Conservation (phyloP, 2,113 vertebrate species). For the Spea multiplicata region DNA sequence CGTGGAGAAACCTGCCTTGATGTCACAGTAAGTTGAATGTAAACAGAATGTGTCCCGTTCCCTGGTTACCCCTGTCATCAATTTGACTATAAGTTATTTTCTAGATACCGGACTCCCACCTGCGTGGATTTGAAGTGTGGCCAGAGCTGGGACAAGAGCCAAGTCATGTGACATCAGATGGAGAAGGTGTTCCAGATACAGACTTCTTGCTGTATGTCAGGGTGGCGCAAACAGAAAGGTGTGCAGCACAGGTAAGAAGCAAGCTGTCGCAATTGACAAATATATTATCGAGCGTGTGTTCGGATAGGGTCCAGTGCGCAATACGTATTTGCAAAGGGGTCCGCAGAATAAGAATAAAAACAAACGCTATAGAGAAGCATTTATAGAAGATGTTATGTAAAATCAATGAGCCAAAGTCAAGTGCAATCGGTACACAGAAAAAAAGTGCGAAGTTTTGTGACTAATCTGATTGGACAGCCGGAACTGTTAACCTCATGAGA, state of each 20-base stretch:
- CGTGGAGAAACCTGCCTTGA: conserved; percentile 57
- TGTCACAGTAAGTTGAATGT: conserved; percentile 43
- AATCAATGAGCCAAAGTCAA: no score
- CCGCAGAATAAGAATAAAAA: no score
- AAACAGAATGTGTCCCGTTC: background rate
- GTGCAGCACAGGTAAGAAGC: conserved; percentile 53
- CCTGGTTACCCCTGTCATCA: background rate
- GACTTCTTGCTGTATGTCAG: conserved; percentile 79
- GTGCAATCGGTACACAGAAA: no score
- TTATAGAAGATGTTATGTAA: no score
- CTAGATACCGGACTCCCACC: conserved; percentile 57
- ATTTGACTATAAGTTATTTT: background rate
- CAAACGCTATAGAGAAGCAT: no score
- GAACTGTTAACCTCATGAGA: no score
- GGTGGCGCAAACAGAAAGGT: conserved; percentile 61
- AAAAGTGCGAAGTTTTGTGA: no score
- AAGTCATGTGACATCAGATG: conserved; percentile 61
- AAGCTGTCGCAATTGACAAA: no score
- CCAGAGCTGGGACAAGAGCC: conserved; percentile 58
- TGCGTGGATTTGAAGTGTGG: conserved; percentile 71
- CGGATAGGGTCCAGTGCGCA: no score
- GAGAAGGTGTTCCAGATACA: conserved; percentile 64
- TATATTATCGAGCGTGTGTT: no score
- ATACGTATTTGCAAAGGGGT: no score
- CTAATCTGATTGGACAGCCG: no score